Evolutionary conservation across 2,113 vertebrate genomes (phyloP).

Genomic region (Malurus elegans): DNA sequence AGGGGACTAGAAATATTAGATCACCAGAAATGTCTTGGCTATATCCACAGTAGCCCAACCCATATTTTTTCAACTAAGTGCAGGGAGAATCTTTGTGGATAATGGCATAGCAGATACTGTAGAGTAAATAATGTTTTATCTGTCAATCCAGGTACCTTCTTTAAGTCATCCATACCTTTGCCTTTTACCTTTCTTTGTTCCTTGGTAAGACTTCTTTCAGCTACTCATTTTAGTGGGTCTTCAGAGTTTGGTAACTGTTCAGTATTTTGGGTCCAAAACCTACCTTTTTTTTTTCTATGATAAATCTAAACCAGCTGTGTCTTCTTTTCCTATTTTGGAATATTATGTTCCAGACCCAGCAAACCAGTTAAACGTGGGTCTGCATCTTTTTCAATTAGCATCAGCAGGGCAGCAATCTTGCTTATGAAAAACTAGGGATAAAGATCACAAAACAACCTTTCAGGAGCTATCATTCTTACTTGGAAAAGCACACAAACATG

Average conservation of each 20-base stretch:
- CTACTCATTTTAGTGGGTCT: background rate
- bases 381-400: constrained; percentile 36
- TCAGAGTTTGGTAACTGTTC: constrained; percentile 47
- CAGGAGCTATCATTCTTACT: constrained; percentile 71
- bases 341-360: background rate
- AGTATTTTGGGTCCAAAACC: constrained; percentile 32
- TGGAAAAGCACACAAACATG: constrained; percentile 68
- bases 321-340: background rate
- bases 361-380: constrained; percentile 2
- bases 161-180: background rate
- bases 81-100: background rate
- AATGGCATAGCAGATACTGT: background rate
- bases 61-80: background rate
- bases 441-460: constrained; percentile 50
- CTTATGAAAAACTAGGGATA: constrained; percentile 51
- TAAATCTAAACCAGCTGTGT: constrained; percentile 46
- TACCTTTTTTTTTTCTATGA: background rate
- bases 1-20: background rate
- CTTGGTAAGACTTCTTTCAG: background rate
- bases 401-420: constrained; percentile 60
- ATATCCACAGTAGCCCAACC: background rate
- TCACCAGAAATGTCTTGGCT: background rate
- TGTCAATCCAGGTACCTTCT: background rate
- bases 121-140: background rate
- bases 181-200: background rate